A percentile compares a stretch with the other conserved stretches of the same genome.
Conservation (phyloP, 2,888 invertebrate genomes). For the Drosophila macrothrix region DNA sequence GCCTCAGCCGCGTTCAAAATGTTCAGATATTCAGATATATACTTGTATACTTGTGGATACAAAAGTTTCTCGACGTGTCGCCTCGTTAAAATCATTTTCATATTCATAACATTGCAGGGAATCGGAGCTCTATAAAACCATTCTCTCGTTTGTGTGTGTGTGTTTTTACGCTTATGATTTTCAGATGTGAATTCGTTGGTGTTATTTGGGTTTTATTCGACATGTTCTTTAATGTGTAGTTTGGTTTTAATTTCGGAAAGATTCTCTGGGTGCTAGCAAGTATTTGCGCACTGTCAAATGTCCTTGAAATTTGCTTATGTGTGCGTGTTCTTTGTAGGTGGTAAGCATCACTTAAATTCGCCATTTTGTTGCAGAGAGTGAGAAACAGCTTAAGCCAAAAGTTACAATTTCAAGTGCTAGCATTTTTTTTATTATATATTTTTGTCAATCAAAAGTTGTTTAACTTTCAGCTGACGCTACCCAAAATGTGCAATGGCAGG, state of each 20-base stretch:
- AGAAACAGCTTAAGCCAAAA: slow-evolving; percentile 19
- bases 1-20: slow-evolving; percentile 8
- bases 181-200: slow-evolving; percentile 52
- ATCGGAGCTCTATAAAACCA: slow-evolving; percentile 29
- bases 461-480: slow-evolving; percentile 2
- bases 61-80: slow-evolving; percentile 57
- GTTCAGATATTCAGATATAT: slow-evolving; percentile 18
- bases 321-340: slow-evolving; percentile 24
- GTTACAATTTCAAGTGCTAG: slow-evolving; percentile 21
- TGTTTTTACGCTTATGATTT: slow-evolving; percentile 50
- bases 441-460: slow-evolving; percentile 20
- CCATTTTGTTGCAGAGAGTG: slow-evolving; percentile 49
- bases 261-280: slow-evolving; percentile 22
- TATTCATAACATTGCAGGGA: slow-evolving; percentile 58
- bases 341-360: slow-evolving; percentile 49
- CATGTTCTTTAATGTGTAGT: slow-evolving; percentile 43
- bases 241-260: slow-evolving; percentile 29
- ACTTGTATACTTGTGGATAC: slow-evolving; percentile 18
- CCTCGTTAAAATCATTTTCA: slow-evolving; percentile 69
- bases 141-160: slow-evolving; percentile 3
- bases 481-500: slow-evolving; percentile 6
- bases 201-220: slow-evolving; percentile 8
- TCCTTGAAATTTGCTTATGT: slow-evolving; percentile 53
- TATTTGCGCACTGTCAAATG: slow-evolving; percentile 57
- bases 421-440: not conserved